Percentiles rank a stretch among this genome's conserved stretches.
phyloP scores from a whole-genome alignment of 2,113 vertebrate genomes.

The Rostratula benghalensis region DNA sequence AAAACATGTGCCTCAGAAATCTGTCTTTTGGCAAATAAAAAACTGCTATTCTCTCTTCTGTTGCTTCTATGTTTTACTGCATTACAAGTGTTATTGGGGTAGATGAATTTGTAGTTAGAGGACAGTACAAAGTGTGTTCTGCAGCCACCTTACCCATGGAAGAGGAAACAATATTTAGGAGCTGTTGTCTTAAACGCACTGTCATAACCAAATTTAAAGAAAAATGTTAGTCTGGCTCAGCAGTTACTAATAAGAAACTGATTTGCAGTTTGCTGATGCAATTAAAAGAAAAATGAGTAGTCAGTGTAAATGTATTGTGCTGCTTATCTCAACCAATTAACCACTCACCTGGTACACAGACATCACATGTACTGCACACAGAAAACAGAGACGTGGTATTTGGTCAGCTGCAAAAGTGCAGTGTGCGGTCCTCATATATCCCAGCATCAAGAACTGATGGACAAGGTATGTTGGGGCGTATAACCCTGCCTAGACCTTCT shows the following conservation, averaged over 20 bases:
- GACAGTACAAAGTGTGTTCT: background rate
- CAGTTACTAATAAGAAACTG: background rate
- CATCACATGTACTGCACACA: background rate
- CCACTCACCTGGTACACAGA: background rate
- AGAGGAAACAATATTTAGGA: background rate
- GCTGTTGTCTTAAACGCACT: background rate
- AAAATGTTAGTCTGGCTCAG: background rate
- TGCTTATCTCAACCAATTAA: background rate
- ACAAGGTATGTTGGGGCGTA: background rate
- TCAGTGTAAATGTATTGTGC: background rate
- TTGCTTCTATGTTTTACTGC: background rate
- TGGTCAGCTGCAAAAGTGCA: background rate
- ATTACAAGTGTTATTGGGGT: background rate
- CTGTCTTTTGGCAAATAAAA: background rate
- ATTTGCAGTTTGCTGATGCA: background rate
- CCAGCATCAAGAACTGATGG: background rate
- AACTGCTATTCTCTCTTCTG: background rate
- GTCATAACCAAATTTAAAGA: background rate
- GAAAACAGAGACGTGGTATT: background rate
- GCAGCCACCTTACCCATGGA: background rate
- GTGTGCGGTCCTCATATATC: background rate
- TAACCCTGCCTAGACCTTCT: background rate
- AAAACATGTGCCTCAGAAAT: background rate
- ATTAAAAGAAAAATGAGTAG: background rate
- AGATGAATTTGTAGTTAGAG: background rate